Conservation (phyloP, 2,888 invertebrate species). For the Pardosa pseudoannulata region DNA sequence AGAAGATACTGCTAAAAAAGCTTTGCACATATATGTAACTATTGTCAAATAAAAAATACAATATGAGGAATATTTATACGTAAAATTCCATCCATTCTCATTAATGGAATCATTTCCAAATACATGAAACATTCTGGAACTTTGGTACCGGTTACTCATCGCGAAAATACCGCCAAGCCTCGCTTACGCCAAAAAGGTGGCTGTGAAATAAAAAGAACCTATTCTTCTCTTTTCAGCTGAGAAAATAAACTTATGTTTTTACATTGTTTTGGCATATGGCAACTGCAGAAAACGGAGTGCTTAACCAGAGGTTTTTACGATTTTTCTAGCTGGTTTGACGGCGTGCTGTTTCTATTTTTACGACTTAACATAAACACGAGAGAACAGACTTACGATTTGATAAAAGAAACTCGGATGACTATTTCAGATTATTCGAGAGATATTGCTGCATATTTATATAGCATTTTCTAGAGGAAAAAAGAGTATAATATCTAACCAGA, state of each 20-base stretch:
- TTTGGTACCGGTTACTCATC: not conserved
- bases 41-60: too few relatives aligned
- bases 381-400: not conserved
- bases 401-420: constrained; percentile 4
- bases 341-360: constrained; percentile 5
- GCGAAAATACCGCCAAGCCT: not conserved
- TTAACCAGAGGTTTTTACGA: constrained; percentile 2
- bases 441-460: not conserved
- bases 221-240: constrained; percentile 11
- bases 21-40: too few relatives aligned
- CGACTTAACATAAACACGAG: constrained; percentile 10
- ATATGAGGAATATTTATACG: too few relatives aligned
- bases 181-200: not conserved
- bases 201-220: not conserved
- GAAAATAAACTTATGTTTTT: constrained; percentile 14
- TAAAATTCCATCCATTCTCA: too few relatives aligned
- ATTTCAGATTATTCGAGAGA: not conserved
- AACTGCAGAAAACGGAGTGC: not conserved
- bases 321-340: not conserved
- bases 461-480: too few relatives aligned
- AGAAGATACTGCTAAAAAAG: too few relatives aligned
- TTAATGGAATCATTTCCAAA: too few relatives aligned
- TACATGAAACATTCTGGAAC: too few relatives aligned
- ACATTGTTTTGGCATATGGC: constrained; percentile 17
- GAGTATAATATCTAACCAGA: too few relatives aligned